Evolutionary conservation across 2,113 vertebrate genomes (phyloP).

Genomic region (Podilymbus podiceps): DNA sequence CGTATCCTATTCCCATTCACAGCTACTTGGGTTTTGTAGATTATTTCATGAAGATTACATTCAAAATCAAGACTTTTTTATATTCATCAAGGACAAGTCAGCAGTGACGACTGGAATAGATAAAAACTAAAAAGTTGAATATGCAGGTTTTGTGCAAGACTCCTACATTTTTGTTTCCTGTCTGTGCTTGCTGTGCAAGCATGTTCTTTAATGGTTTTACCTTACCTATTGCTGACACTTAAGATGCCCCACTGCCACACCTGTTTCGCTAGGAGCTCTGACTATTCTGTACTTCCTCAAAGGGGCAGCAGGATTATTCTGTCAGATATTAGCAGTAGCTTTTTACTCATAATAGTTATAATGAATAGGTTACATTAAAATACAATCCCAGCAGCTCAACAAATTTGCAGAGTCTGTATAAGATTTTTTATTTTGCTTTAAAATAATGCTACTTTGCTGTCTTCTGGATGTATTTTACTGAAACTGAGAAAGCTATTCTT

Average conservation of each 20-base stretch:
- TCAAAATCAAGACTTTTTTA: background rate
- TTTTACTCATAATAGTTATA: background rate
- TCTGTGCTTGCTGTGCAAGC: background rate
- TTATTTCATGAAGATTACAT: background rate
- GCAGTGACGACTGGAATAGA: background rate
- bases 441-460: background rate
- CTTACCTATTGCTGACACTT: background rate
- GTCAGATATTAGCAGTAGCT: background rate
- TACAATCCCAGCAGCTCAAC: background rate
- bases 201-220: background rate
- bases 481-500: background rate
- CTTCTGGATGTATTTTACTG: slow-evolving; percentile 12
- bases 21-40: background rate
- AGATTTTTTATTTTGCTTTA: slow-evolving; percentile 12
- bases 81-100: background rate
- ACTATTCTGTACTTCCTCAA: background rate
- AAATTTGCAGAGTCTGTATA: background rate
- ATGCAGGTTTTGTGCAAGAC: background rate
- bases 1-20: background rate
- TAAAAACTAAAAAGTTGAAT: background rate
- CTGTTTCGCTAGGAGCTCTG: background rate
- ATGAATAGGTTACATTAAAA: background rate
- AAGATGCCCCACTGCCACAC: background rate
- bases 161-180: background rate
- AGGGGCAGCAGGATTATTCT: background rate